Evolutionary conservation across 2,797 vertebrate species (phyloP), one percentile per base, ranked within the genome.

Genomic region (Champsocephalus esox): DNA sequence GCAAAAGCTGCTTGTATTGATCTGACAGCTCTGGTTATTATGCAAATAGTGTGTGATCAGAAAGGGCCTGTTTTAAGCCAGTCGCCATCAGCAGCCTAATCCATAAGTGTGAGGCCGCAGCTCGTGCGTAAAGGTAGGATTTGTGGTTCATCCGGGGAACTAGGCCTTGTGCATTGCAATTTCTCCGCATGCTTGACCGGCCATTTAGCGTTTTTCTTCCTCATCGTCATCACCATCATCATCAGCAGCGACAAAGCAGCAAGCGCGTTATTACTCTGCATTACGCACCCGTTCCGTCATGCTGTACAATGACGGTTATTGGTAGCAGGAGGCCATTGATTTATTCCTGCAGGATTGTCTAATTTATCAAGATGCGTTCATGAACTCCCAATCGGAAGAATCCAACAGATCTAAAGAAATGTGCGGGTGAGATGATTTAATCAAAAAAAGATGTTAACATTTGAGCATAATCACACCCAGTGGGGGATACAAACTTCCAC

Each of bases 71-170:
- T 73, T 79, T 63, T 28, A 56, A 84, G 50, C 52, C 82, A 73
- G 80, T 55, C 73, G 70, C 85, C 83, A 85, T 84, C 83, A 83
- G 87, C 41, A 46, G 74, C 70, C 54, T 65, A 44, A 84, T 62
- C 86, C 74, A 84, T 66, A 70, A 81, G 81, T 81, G 17, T 73
- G 84, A 87, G 80, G 68, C 83, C 87, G 81, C 70, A 76, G 76
- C 51, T 74, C 80, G 77, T 80, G 77, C 73, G 73, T 66, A 82
- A 86, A 75, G 85, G 77, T 75, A 55, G 34, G 71, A 78, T 21
- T 67, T 70, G 24, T 70, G 82, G 86, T 86, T 87, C 83, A 88
- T 64, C 60, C 66, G 19, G 21, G 75, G 75, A 87, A 83, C 80
- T 72, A 70, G 78, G 34, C 7, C 34, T 28, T 28, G 28, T 66